These are phyloP conservation scores for Pasiphila rectangulata DNA, from an alignment of 2,888 invertebrate species.

Conservation along the genomic window DNA sequence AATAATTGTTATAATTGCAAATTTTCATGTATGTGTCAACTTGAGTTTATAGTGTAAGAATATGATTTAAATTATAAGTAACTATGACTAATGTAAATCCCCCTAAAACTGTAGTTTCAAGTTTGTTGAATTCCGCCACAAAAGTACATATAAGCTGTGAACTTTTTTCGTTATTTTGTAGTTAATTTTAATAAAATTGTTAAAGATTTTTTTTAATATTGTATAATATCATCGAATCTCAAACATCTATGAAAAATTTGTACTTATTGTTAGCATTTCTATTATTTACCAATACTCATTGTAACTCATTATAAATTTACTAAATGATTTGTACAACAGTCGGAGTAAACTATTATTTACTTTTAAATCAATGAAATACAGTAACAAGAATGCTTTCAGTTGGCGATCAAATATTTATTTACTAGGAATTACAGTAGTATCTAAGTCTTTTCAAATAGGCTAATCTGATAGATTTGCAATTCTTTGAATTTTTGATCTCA, in stretches of 20 bases:
- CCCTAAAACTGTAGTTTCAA: neutral
- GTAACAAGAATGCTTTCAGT: constrained; percentile 2
- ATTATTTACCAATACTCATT: neutral
- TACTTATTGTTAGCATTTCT: neutral
- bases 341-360: neutral
- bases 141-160: too few relatives aligned
- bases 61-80: constrained; percentile 14
- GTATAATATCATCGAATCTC: too few relatives aligned
- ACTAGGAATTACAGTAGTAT: constrained; percentile 11
- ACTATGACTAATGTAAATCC: neutral
- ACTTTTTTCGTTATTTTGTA: too few relatives aligned
- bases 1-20: constrained; percentile 22
- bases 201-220: too few relatives aligned
- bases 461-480: constrained; percentile 9
- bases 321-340: too few relatives aligned
- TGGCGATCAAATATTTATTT: constrained; percentile 18
- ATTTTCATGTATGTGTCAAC: constrained; percentile 24
- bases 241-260: neutral
- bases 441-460: constrained; percentile 8
- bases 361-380: neutral
- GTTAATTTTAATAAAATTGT: too few relatives aligned
- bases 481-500: constrained; percentile 19
- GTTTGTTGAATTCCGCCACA: neutral
- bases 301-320: neutral
- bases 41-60: constrained; percentile 8